Evolutionary conservation across 2,113 vertebrate genomes (phyloP).

Genomic region (Sphaerodactylus townsendi): DNA sequence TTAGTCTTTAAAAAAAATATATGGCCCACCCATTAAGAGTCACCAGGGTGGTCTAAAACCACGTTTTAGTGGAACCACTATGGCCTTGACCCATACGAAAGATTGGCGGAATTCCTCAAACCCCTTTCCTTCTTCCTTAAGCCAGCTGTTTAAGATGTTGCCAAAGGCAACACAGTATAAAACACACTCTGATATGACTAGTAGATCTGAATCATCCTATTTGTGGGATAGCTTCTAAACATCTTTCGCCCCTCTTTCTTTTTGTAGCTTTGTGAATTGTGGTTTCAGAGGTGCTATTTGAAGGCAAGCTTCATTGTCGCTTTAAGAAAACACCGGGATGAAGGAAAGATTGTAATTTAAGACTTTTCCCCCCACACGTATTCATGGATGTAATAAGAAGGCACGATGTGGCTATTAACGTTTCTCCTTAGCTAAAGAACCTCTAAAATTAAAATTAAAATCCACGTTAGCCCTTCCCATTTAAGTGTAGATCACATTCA

Average conservation of each 20-base stretch:
- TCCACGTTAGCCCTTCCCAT: not conserved
- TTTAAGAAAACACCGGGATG: not conserved
- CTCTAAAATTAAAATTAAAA: not conserved
- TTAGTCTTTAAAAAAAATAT: not conserved
- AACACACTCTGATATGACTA: conserved; percentile 4
- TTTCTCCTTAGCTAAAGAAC: not conserved
- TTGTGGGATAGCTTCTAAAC: conserved; percentile 8
- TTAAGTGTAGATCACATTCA: not conserved
- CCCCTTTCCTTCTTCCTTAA: conserved; percentile 3
- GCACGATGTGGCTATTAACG: not conserved
- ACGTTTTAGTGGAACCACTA: conserved; percentile 35
- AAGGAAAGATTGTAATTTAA: not conserved
- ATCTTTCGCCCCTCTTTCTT: not conserved
- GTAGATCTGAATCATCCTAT: not conserved
- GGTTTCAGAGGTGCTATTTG: not conserved
- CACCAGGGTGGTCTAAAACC: conserved; percentile 33
- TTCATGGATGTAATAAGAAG: not conserved
- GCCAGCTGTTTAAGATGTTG: not conserved
- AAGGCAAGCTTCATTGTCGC: not conserved
- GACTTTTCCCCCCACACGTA: not conserved
- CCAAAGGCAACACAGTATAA: conserved; percentile 54
- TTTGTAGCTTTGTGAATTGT: not conserved
- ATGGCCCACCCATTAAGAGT: conserved; percentile 26
- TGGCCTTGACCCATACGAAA: conserved; percentile 31
- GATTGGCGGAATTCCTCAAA: conserved; percentile 36